These are phyloP conservation scores for Dynastes tityus DNA, from an alignment of 2,888 invertebrate genomes.

Conservation along the genomic window DNA sequence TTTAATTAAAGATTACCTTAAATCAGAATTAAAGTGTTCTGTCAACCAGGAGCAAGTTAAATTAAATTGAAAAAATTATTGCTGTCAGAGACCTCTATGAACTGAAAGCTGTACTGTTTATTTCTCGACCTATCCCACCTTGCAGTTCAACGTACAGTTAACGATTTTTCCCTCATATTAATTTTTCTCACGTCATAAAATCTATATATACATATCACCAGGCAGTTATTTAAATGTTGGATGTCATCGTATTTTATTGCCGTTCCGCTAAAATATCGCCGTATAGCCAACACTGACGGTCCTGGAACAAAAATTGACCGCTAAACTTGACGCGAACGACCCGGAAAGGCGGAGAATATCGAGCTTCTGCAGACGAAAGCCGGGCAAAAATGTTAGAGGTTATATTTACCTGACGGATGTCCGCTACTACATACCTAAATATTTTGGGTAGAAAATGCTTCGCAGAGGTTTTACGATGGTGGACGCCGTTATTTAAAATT, in stretches of 20 bases:
- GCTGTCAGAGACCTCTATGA: conserved; percentile 13
- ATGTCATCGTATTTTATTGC: conserved; percentile 36
- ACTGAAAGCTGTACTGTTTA: not conserved
- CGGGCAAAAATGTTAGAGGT: conserved; percentile 16
- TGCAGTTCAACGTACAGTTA: not conserved
- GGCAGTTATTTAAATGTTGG: conserved; percentile 39
- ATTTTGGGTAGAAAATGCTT: conserved; percentile 48
- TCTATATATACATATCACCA: conserved; percentile 4
- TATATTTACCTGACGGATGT: conserved; percentile 27
- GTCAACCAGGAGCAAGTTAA: too few relatives aligned
- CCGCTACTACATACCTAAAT: conserved; percentile 43
- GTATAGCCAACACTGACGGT: not conserved
- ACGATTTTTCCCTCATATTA: conserved; percentile 25
- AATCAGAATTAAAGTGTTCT: too few relatives aligned
- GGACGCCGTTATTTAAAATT: conserved; percentile 48
- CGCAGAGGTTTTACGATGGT: conserved; percentile 48
- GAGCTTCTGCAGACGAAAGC: not conserved
- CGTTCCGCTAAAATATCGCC: not conserved
- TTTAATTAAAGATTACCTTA: too few relatives aligned
- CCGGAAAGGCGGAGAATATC: not conserved
- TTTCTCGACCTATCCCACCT: not conserved
- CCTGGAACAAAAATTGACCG: not conserved
- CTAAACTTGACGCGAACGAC: not conserved
- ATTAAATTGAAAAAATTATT: not conserved
- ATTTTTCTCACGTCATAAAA: conserved; percentile 14